phyloP scores from a whole-genome alignment of 2,113 vertebrate genomes.

The Eretmochelys imbricata region DNA sequence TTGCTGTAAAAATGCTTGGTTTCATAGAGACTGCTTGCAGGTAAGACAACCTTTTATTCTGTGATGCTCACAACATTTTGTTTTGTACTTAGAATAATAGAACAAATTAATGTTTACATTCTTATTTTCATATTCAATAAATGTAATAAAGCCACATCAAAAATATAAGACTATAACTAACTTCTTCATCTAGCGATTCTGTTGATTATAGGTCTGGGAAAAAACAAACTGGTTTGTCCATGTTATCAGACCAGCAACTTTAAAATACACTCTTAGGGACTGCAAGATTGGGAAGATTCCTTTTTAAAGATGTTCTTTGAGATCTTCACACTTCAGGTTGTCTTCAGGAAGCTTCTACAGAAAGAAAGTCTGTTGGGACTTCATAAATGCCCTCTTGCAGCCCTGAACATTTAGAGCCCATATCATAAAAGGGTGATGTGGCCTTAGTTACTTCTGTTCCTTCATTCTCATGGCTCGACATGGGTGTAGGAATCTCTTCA shows the following conservation, averaged over 20 bases:
- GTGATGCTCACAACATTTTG: neutral
- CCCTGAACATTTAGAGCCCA: neutral
- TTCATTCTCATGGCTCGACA: neutral
- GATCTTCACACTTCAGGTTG: neutral
- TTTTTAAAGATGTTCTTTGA: neutral
- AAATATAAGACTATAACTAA: neutral
- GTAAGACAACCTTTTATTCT: constrained; percentile 74
- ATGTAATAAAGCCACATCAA: neutral
- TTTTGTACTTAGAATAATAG: neutral
- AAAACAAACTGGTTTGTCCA: neutral
- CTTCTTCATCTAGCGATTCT: neutral
- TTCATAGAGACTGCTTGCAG: constrained; percentile 96
- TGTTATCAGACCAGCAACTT: neutral
- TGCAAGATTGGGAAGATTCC: neutral
- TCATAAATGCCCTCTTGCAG: neutral
- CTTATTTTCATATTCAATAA: neutral
- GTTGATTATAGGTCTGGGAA: neutral
- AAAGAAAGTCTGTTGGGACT: neutral
- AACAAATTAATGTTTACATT: neutral
- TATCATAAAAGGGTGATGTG: neutral
- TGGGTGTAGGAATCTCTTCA: neutral
- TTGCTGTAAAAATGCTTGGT: constrained; percentile 94
- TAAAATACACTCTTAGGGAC: neutral
- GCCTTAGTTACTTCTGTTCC: neutral
- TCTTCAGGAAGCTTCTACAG: neutral